Conservation (phyloP, 2,888 invertebrate genomes). For the Venusia cambrica region DNA sequence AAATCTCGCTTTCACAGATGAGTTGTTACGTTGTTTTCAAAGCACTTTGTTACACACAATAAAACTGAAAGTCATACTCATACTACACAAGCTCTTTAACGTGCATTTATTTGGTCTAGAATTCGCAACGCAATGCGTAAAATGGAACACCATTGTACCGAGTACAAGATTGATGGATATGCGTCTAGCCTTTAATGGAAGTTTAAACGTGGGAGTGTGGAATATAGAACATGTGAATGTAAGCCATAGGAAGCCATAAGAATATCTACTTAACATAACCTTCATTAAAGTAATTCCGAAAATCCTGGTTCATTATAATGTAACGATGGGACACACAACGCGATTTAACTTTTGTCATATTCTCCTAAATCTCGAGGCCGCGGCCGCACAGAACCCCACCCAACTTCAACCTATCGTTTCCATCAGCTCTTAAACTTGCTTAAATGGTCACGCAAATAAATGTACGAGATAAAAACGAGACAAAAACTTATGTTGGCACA, state of each 20-base stretch:
- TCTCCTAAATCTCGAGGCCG: conserved; percentile 38
- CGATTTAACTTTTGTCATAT: conserved; percentile 23
- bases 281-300: too few relatives aligned
- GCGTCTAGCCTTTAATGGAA: conserved; percentile 47
- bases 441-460: conserved; percentile 59
- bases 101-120: conserved; percentile 39
- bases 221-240: conserved; percentile 75
- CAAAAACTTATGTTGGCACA: conserved; percentile 52
- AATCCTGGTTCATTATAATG: neutral
- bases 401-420: conserved; percentile 39
- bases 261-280: too few relatives aligned
- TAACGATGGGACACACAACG: conserved; percentile 7
- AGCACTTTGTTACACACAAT: conserved; percentile 35
- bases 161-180: conserved; percentile 56
- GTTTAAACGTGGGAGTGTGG: conserved; percentile 58
- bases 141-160: conserved; percentile 54
- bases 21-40: conserved; percentile 27
- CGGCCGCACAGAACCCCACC: conserved; percentile 35
- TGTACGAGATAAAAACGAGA: conserved; percentile 50
- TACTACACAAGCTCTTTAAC: conserved; percentile 38
- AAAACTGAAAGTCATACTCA: conserved; percentile 52
- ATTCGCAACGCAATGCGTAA: conserved; percentile 46
- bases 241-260: conserved; percentile 42
- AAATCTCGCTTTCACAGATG: conserved; percentile 23
- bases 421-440: conserved; percentile 42